Evolutionary conservation across 2,797 vertebrate species (phyloP).

Genomic region (Pseudopleuronectes americanus): DNA sequence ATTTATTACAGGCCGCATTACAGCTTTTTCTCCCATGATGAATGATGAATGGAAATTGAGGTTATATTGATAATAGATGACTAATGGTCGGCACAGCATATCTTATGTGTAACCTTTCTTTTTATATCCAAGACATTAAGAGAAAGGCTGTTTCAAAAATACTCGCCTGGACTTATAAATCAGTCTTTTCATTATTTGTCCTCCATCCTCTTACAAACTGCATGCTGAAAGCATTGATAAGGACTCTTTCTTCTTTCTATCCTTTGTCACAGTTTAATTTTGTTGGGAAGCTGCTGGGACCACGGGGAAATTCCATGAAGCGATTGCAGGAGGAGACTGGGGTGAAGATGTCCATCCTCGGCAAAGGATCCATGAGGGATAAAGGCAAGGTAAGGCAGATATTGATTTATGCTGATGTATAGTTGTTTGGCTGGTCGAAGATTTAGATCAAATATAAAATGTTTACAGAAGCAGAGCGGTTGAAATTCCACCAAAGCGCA

Average conservation of each 20-base stretch:
- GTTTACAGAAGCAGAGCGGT: slow-evolving; percentile 30
- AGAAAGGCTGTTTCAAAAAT: slow-evolving; percentile 22
- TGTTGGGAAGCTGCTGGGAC: slow-evolving; percentile 98
- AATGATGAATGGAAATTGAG: slow-evolving; percentile 62
- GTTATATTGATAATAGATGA: slow-evolving; percentile 66
- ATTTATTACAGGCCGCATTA: slow-evolving; percentile 66
- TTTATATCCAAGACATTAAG: slow-evolving; percentile 31
- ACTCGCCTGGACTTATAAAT: slow-evolving; percentile 41
- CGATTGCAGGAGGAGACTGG: slow-evolving; percentile 98
- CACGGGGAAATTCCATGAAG: slow-evolving; percentile 99
- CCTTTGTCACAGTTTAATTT: slow-evolving; percentile 96
- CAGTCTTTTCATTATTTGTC: slow-evolving; percentile 16
- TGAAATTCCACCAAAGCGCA: slow-evolving; percentile 29
- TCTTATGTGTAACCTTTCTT: slow-evolving; percentile 53
- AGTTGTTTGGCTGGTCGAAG: slow-evolving; percentile 26
- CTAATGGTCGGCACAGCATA: slow-evolving; percentile 47
- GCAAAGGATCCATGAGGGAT: slow-evolving; percentile 99
- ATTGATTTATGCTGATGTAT: slow-evolving; percentile 50
- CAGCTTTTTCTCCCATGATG: slow-evolving; percentile 57
- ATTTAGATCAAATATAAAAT: slow-evolving; percentile 37
- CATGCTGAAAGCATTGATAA: slow-evolving; percentile 30
- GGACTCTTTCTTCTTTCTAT: slow-evolving; percentile 35
- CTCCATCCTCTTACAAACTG: slow-evolving; percentile 2
- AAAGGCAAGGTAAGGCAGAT: slow-evolving; percentile 92
- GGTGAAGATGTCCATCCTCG: slow-evolving; percentile 99